Evolutionary conservation across 2,797 vertebrate species (phyloP), one percentile per base, ranked within the genome.

Genomic region (Synaphobranchus kaupii): DNA sequence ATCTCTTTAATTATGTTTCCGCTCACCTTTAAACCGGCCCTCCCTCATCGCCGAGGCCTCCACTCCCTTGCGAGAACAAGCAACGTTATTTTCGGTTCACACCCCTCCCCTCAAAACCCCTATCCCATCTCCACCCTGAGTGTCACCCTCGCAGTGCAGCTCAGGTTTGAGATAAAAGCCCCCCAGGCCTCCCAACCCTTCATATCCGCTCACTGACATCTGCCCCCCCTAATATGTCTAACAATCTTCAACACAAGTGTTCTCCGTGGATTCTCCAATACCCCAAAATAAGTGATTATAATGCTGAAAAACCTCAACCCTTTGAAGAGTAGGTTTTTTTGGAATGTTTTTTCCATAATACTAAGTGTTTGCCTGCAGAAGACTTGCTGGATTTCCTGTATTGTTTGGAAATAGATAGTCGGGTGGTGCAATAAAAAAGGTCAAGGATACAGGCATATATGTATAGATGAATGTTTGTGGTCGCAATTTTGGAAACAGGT

Each of bases 1-100:
- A 95, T 95, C 95, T 94, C 91, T 94, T 93, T 96, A 95, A 96
- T 96, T 95, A 95, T 95, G 93, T 94, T 91, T 91, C 95, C 91
- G 31, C 92, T 93, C 94, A 94, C 94, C 95, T 95, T 94, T 89
- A 90, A 90, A 93, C 93, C 71, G 83, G 73, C 58, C 58, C 31
- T 13, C 82, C 83, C 84, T 50, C 58, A 54, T 60, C 83, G 84
- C 83, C 47, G 78, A 88, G 58, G 58, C 28, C 66, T 73, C 31
- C 80, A 44, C 91, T 93, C 91, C 89, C 85, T 90, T 88, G 89
- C 87, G 90, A 84, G 88, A 90, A 56, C 31, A 56, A 73, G 66
- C 85, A 63, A 87, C 86, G 86, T 22, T 68, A 85, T 87, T 39
- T 86, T 39, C 86, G 85, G 83, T 89, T 88, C 84, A 88, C 54